These are phyloP conservation scores for Nilaparvata lugens DNA, from an alignment of 1,140 invertebrate species.

Conservation along the genomic window DNA sequence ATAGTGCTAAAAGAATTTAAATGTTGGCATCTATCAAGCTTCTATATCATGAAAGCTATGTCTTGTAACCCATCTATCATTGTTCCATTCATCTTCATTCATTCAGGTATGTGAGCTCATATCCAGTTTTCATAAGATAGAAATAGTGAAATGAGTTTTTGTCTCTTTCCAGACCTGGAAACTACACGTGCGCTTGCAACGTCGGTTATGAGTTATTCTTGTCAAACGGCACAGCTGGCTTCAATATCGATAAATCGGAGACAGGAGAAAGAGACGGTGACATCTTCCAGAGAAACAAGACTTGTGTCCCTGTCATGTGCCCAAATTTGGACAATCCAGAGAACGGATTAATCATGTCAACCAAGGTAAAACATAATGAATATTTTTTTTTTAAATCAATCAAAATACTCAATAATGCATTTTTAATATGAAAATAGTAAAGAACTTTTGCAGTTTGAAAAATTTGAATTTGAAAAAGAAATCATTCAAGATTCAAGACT, in stretches of 20 bases:
- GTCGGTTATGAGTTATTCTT: slow-evolving; percentile 87
- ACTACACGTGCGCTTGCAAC: slow-evolving; percentile 82
- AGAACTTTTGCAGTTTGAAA: no score
- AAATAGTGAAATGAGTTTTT: not conserved
- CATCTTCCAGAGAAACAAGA: slow-evolving; percentile 85
- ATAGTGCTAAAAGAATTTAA: no score
- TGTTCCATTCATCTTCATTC: no score
- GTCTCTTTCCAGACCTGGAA: slow-evolving; percentile 44
- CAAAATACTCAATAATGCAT: no score
- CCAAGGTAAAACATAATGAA: slow-evolving; percentile 41
- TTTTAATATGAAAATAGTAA: no score
- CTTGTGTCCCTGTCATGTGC: slow-evolving; percentile 89
- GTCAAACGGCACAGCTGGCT: slow-evolving; percentile 87
- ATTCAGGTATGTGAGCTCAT: no score
- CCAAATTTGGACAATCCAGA: slow-evolving; percentile 67
- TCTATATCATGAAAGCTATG: no score
- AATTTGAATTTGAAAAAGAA: slow-evolving; percentile 3
- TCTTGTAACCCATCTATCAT: no score
- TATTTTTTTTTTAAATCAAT: no score
- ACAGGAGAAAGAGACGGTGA: slow-evolving; percentile 80
- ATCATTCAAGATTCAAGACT: no score
- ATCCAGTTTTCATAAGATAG: no score
- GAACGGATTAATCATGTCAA: slow-evolving; percentile 81
- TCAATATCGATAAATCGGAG: slow-evolving; percentile 68
- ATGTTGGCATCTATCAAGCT: no score